Evolutionary conservation across 2,888 invertebrate species (phyloP).

Genomic region (Volucella bombylans): DNA sequence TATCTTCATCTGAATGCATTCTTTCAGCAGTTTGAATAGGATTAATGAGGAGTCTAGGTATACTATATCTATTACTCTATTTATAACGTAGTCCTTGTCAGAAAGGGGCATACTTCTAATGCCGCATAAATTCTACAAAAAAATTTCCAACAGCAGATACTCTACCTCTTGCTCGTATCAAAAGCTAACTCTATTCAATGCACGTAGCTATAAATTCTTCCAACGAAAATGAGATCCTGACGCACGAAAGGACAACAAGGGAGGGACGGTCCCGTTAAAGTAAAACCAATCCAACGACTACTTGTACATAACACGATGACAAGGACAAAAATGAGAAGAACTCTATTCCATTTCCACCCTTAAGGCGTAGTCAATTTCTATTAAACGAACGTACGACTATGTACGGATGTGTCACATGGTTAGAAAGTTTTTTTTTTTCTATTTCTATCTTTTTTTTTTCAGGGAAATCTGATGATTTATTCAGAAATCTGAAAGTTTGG

Average conservation of each 20-base stretch:
- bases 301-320: neutral
- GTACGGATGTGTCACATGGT: slow-evolving; percentile 18
- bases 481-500: slow-evolving; percentile 25
- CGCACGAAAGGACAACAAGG: slow-evolving; percentile 18
- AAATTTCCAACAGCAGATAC: slow-evolving; percentile 9
- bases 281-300: neutral
- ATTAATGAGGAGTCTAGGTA: slow-evolving; percentile 36
- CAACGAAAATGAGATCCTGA: slow-evolving; percentile 58
- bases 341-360: neutral
- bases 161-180: no score
- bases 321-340: slow-evolving; percentile 31
- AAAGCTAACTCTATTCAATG: slow-evolving; percentile 48
- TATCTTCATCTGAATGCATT: slow-evolving; percentile 20
- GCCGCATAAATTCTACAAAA: slow-evolving; percentile 58
- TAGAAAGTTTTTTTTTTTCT: slow-evolving; percentile 11
- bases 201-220: slow-evolving; percentile 63
- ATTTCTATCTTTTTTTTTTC: neutral
- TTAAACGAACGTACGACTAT: neutral
- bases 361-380: slow-evolving; percentile 23
- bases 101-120: slow-evolving; percentile 26
- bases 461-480: slow-evolving; percentile 26
- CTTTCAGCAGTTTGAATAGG: slow-evolving; percentile 1
- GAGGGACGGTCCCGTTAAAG: neutral
- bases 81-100: slow-evolving; percentile 24
- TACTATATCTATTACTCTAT: slow-evolving; percentile 24